Evolutionary conservation across 2,113 vertebrate species (phyloP), one percentile per base, ranked within the genome.

Genomic region (Phalacrocorax pelagicus): DNA sequence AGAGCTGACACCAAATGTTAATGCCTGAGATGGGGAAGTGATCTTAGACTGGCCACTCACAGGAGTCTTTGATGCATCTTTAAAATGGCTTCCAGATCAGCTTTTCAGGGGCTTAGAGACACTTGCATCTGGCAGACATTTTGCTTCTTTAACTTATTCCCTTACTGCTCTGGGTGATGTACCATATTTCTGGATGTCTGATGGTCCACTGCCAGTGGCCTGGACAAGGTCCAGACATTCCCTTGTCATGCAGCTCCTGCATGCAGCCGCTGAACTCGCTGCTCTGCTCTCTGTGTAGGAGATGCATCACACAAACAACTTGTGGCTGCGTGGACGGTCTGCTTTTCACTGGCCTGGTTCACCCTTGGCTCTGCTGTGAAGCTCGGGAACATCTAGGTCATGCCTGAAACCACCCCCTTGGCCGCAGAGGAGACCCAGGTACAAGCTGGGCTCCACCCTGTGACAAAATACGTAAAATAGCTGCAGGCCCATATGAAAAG

Each of bases 1-100:
- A 93, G 78, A 87, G 47, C 34, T 57, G 55, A 46, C 44, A 51
- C 23, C 54, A 79, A 91, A 88, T 49, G 21, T 26, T 90, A 91
- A 92, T 70, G 59, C 23, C 21, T 69, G n/a, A 63, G 58, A 88
- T 24, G n/a, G 15, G 46, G 14, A 77, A 61, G 18, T 36, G 47
- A 61, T 65, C 38, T 65, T 51, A 78, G 29, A 63, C 23, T 70
- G 44, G 32, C 30, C 47, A 29, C 26, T 78, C 59, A 51, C 3
- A 46, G 12, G 12, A 42, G 7, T 34, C 27, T 62, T 91, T 32
- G 34, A 26, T 16, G 14, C 46, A 27, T 63, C 52, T 80, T 78
- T 82, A 61, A 87, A 94, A 71, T 47, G 32, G 9, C 22, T 75
- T 65, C 51, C 52, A 84, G 42, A 18, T 78, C 59, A 51, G 34